phyloP scores from a whole-genome alignment of 1,140 invertebrate species.

The Steinernema feltiae region DNA sequence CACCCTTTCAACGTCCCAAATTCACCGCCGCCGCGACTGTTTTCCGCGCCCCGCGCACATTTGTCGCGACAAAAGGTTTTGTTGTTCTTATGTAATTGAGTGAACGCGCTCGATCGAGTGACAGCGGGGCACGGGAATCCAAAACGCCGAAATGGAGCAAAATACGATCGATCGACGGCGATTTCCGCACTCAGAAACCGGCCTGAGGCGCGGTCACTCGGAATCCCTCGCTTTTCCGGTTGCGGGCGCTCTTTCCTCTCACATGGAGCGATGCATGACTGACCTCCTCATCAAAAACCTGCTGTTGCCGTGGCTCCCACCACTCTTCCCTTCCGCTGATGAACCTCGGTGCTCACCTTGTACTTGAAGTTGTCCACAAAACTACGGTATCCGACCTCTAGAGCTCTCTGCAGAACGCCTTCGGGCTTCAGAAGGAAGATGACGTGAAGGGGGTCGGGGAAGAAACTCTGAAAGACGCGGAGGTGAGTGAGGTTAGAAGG shows the following conservation, averaged over 20 bases:
- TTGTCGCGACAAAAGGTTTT: not conserved
- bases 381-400: slow-evolving; percentile 87
- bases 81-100: slow-evolving; percentile 12
- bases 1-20: not conserved
- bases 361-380: slow-evolving; percentile 90
- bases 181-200: not conserved
- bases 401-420: slow-evolving; percentile 86
- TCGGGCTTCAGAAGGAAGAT: slow-evolving; percentile 83
- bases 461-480: slow-evolving; percentile 71
- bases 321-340: too few relatives aligned
- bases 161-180: slow-evolving; percentile 4
- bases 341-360: slow-evolving; percentile 65
- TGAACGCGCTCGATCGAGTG: not conserved
- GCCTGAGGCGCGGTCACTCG: not conserved
- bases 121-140: too few relatives aligned
- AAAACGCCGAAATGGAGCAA: not conserved
- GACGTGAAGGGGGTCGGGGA: slow-evolving; percentile 83
- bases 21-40: not conserved
- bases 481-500: not conserved
- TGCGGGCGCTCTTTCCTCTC: not conserved
- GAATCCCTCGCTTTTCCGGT: not conserved
- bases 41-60: not conserved
- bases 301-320: too few relatives aligned
- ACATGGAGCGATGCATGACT: not conserved
- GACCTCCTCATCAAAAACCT: too few relatives aligned